phyloP scores from a whole-genome alignment of 2,888 invertebrate species.

The Rotaria magnacalcarata region DNA sequence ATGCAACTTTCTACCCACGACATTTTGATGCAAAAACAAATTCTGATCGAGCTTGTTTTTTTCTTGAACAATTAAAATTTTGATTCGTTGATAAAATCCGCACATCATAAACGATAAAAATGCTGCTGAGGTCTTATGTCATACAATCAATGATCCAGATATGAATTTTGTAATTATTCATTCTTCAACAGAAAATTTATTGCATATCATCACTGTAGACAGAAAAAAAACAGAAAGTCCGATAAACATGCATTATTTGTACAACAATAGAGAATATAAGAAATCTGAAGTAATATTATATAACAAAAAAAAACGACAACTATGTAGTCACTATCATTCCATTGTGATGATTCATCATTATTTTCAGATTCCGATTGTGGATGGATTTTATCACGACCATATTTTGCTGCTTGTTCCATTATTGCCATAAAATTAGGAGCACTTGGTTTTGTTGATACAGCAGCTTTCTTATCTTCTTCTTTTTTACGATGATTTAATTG shows the following conservation, averaged over 20 bases:
- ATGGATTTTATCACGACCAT: slow-evolving; percentile 27
- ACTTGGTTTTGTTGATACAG: background rate
- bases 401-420: slow-evolving; percentile 24
- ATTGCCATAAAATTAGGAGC: background rate
- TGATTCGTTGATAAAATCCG: too few species aligned
- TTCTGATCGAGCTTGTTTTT: too few species aligned
- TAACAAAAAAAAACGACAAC: background rate
- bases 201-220: background rate
- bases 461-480: background rate
- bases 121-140: too few species aligned
- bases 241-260: background rate
- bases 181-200: background rate
- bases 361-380: slow-evolving; percentile 11
- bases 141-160: too few species aligned
- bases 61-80: too few species aligned
- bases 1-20: too few species aligned
- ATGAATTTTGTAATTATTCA: background rate
- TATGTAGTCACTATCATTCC: background rate
- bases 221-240: background rate
- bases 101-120: too few species aligned
- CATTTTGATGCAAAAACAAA: too few species aligned
- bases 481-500: slow-evolving; percentile 8
- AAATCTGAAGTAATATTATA: background rate
- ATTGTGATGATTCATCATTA: slow-evolving; percentile 21
- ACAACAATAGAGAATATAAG: background rate